These are phyloP conservation scores for Tachina lurida DNA, from an alignment of 2,888 invertebrate species.

Conservation along the genomic window DNA sequence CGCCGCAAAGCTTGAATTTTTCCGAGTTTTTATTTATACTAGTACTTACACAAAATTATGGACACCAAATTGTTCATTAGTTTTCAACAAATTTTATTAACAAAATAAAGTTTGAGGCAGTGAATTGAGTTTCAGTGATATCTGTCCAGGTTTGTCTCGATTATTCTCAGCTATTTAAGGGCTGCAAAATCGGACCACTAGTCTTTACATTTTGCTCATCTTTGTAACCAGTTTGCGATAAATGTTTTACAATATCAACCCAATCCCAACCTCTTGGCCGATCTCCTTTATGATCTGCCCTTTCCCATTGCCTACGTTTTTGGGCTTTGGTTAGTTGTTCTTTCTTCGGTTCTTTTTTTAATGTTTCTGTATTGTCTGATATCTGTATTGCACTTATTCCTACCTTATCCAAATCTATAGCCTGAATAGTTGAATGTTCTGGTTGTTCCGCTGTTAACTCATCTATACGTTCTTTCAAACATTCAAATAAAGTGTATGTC, in stretches of 20 bases:
- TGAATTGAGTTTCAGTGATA: slow-evolving; percentile 27
- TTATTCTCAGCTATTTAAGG: slow-evolving; percentile 75
- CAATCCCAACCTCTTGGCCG: slow-evolving; percentile 95
- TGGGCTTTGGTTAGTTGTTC: slow-evolving; percentile 96
- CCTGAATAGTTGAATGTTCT: slow-evolving; percentile 80
- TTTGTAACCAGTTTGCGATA: slow-evolving; percentile 88
- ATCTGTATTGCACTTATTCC: slow-evolving; percentile 79
- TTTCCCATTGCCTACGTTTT: slow-evolving; percentile 94
- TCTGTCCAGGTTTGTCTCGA: neutral
- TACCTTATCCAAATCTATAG: slow-evolving; percentile 76
- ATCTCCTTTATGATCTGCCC: slow-evolving; percentile 92
- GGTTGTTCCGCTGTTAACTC: slow-evolving; percentile 89
- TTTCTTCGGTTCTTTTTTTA: slow-evolving; percentile 87
- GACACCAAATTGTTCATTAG: neutral
- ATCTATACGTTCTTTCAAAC: slow-evolving; percentile 91
- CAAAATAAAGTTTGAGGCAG: slow-evolving; percentile 57
- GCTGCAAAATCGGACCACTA: slow-evolving; percentile 73
- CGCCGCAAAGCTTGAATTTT: no score
- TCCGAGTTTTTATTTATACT: no score
- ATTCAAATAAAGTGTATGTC: slow-evolving; percentile 97
- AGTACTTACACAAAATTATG: neutral
- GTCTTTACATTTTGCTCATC: slow-evolving; percentile 74
- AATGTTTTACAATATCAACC: slow-evolving; percentile 97
- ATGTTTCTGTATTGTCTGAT: slow-evolving; percentile 79
- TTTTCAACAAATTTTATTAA: slow-evolving; percentile 56